Base-by-base conservation (phyloP, 2,888 invertebrate genomes). In the Andrena camellia region DNA sequence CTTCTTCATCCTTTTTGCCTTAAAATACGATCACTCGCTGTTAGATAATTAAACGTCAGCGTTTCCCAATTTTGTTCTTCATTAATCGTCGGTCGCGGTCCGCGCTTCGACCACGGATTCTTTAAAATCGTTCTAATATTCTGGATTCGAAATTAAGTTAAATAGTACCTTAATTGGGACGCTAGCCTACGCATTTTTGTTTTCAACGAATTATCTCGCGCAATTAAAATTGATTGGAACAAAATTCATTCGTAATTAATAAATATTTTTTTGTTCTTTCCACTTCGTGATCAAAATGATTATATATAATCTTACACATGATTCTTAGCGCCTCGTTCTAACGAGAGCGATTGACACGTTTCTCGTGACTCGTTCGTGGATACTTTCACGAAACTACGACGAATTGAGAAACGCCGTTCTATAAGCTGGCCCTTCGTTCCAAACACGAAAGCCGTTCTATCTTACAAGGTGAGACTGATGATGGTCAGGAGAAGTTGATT, bases 341-440 rank as follows among this genome's bases (percentile, higher is more conserved):
- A 6, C 1, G 31, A 20, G 57, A 23, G 26, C 23, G 57, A 10
- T n/a, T 31, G 0, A 29, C n/a, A 33, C 48, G 62, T 50, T 54
- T 26, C 31, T 68, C 29, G 26, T 13, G 33, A 20, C 54, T 8
- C 7, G 13, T 8, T 33, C 29, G 17, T 26, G 31, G 50, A 17
- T 48, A 67, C 8, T 20, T 26, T 50, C 50, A 20, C n/a, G 57
- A 64, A 31, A 23, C n/a, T n/a, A n/a, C 48, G 70, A n/a, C 48
- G 70, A 81, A 64, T 70, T 73, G 74, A 68, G 78, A 83, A 83
- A 83, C 82, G 67, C 73, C 62, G 54, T 48, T 69, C 20, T 23
- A 64, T 48, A 66, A 71, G 33, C 29, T 68, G 23, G 20, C 35
- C 13, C 48, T 50, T 59, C 23, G 35, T 20, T 17, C 6, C 64